phyloP scores from a whole-genome alignment of 2,888 invertebrate species.

The Agrypnus murinus region DNA sequence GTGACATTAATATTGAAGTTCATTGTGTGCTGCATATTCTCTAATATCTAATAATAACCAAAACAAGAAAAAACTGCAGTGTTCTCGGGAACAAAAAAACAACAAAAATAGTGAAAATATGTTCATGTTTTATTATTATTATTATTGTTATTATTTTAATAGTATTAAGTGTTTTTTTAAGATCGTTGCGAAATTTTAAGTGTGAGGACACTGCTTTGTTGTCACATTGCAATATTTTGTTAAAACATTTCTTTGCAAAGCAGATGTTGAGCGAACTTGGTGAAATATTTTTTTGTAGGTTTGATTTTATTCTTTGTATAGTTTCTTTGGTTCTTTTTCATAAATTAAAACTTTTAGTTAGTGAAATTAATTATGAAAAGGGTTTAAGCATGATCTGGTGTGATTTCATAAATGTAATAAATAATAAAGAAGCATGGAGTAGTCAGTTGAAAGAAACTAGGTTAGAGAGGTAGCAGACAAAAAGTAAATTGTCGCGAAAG shows the following conservation, averaged over 20 bases:
- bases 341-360: too few relatives aligned
- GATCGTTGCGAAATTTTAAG: not conserved
- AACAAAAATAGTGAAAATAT: not conserved
- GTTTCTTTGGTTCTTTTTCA: not conserved
- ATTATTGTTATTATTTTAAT: too few relatives aligned
- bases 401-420: too few relatives aligned
- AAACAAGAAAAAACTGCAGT: not conserved
- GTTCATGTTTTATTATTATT: conserved; percentile 3
- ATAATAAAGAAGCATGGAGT: too few relatives aligned
- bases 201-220: not conserved
- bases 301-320: not conserved
- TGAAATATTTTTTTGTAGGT: too few relatives aligned
- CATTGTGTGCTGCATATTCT: not conserved
- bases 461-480: not conserved
- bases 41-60: not conserved
- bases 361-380: too few relatives aligned
- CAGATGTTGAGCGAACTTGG: too few relatives aligned
- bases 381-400: too few relatives aligned
- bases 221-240: not conserved
- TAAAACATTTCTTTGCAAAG: too few relatives aligned
- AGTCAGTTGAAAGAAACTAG: too few relatives aligned
- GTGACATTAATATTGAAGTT: conserved; percentile 9
- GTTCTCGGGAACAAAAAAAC: conserved; percentile 11
- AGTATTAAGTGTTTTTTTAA: conserved; percentile 1
- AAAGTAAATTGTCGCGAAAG: not conserved